Percentiles rank a stretch among this genome's conserved stretches.
These are phyloP conservation scores for Paramuricea clavata DNA, from an alignment of 92 coral and sea anemone species.

Conservation along the genomic window DNA sequence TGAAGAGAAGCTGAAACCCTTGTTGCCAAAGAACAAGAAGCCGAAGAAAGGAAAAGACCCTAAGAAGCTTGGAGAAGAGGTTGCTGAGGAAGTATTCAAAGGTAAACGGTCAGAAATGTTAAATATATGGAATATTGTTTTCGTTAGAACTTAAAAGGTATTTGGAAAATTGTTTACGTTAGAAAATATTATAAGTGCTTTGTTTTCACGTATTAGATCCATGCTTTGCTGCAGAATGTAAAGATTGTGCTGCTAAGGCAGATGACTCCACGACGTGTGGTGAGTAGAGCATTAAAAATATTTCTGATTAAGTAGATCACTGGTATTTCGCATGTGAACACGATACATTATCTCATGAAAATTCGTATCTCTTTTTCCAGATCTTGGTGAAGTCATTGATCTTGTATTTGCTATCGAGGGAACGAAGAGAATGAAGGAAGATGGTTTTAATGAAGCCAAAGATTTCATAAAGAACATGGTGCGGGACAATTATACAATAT, in stretches of 20 bases:
- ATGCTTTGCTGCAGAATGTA: slow-evolving; percentile 50
- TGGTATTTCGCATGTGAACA: background rate
- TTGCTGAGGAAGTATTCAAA: slow-evolving; percentile 69
- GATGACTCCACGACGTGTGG: slow-evolving; percentile 46
- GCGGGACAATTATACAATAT: slow-evolving; percentile 13
- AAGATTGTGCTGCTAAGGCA: slow-evolving; percentile 31
- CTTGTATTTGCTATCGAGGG: slow-evolving; percentile 65
- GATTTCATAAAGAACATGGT: slow-evolving; percentile 31
- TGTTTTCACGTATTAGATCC: slow-evolving; percentile 11
- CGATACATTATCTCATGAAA: background rate
- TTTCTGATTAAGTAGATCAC: background rate
- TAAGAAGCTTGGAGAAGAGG: slow-evolving; percentile 70
- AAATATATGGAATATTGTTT: too few relatives aligned
- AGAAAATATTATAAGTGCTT: background rate
- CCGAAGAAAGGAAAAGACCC: slow-evolving; percentile 61
- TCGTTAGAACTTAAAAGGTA: too few relatives aligned
- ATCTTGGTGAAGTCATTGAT: slow-evolving; percentile 57
- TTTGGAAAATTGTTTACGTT: background rate
- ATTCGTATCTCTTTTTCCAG: background rate
- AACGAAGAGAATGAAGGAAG: slow-evolving; percentile 16
- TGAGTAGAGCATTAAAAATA: background rate
- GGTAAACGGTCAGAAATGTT: slow-evolving; percentile 55
- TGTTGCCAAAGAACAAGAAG: slow-evolving; percentile 65
- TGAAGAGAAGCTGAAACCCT: slow-evolving; percentile 68
- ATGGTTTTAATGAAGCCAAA: slow-evolving; percentile 31